Evolutionary conservation across 2,888 invertebrate species (phyloP).

Genomic region (Uropetala carovei): DNA sequence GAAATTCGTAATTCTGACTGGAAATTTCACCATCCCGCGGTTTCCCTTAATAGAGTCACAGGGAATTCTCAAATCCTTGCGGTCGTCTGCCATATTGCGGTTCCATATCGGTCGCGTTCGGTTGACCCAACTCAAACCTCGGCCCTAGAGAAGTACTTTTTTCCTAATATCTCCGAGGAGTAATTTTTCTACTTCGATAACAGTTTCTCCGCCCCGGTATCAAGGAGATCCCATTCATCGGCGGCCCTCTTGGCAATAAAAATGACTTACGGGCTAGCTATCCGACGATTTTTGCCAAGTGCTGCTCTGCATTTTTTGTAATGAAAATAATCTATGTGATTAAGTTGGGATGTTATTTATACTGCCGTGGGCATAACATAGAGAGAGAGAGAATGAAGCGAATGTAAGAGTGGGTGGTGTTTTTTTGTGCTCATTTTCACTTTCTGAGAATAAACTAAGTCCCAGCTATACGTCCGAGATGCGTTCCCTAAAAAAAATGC

Average conservation of each 20-base stretch:
- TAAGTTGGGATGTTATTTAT: too few species aligned
- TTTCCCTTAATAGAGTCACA: conserved; percentile 47
- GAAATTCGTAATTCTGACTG: not conserved
- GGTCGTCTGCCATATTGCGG: conserved; percentile 44
- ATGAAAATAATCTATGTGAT: too few species aligned
- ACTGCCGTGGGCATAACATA: too few species aligned
- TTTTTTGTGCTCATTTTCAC: too few species aligned
- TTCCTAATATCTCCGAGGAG: not conserved
- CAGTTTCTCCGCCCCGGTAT: not conserved
- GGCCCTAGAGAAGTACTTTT: not conserved
- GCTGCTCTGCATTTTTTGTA: not conserved
- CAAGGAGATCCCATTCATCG: not conserved
- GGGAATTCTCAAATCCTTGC: conserved; percentile 46
- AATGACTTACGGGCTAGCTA: not conserved
- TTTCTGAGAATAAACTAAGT: too few species aligned
- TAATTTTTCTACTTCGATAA: not conserved
- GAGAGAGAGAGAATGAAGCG: too few species aligned
- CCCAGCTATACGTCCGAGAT: too few species aligned
- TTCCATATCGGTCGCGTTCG: conserved; percentile 43
- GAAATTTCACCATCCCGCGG: conserved; percentile 54
- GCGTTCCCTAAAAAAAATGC: too few species aligned
- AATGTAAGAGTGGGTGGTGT: too few species aligned
- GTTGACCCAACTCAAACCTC: conserved; percentile 36
- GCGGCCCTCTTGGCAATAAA: not conserved
- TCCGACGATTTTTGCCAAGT: not conserved